Percentiles rank a stretch among this genome's conserved stretches.
phyloP scores from a whole-genome alignment of 2,113 vertebrate species.

The Numida meleagris region DNA sequence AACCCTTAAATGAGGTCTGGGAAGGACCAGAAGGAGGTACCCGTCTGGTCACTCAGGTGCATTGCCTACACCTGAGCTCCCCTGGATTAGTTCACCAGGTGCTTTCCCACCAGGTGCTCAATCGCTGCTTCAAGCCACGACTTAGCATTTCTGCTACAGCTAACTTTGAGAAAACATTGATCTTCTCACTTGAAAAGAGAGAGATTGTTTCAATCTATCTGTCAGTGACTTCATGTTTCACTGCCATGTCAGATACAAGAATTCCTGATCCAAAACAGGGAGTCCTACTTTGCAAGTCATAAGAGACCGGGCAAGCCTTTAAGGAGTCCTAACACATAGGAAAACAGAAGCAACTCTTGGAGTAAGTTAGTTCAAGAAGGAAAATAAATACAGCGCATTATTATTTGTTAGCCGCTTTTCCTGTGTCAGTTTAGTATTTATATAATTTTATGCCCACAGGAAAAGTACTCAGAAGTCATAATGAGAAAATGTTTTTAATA shows the following conservation, averaged over 20 bases:
- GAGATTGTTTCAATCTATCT: background rate
- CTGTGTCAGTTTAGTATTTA: background rate
- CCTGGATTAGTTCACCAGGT: no score
- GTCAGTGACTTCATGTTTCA: background rate
- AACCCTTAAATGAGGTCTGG: no score
- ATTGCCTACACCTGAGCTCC: no score
- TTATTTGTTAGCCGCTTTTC: background rate
- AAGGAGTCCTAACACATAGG: background rate
- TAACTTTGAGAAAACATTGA: background rate
- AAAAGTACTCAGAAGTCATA: background rate
- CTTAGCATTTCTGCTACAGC: no score
- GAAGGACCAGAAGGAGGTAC: no score
- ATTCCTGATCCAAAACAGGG: background rate
- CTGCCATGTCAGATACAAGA: background rate
- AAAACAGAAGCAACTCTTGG: background rate
- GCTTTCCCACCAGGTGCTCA: no score
- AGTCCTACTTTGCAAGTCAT: background rate
- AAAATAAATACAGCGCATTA: background rate
- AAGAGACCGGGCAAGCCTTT: background rate
- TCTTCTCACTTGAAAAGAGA: background rate
- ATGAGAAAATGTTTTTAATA: background rate
- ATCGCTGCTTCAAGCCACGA: no score
- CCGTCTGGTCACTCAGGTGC: no score
- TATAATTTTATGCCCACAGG: background rate
- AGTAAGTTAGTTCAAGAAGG: background rate